Conservation (phyloP, 2,797 vertebrate species). For the Sarcophilus harrisii region DNA sequence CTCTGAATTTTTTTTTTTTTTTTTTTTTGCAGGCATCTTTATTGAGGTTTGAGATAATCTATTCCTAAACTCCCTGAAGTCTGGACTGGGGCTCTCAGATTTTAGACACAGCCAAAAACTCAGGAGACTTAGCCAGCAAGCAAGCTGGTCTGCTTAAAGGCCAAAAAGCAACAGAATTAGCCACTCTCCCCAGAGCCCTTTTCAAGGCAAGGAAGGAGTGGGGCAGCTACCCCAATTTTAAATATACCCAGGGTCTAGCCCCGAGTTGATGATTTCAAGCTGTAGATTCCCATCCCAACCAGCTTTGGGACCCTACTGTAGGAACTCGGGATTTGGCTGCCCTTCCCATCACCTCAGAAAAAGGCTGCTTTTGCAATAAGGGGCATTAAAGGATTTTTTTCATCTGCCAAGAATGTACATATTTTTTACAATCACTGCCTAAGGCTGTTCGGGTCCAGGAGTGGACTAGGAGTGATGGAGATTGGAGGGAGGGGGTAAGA, state of each 20-base stretch:
- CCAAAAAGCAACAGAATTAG: not conserved
- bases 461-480: constrained; percentile 55
- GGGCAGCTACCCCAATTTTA: constrained; percentile 74
- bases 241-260: constrained; percentile 70
- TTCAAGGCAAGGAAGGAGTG: constrained; percentile 57
- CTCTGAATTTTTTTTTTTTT: not conserved
- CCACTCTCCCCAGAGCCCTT: not conserved
- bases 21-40: not conserved
- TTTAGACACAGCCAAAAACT: not conserved
- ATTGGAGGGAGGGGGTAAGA: too few species aligned
- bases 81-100: not conserved
- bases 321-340: constrained; percentile 92
- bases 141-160: constrained; percentile 1
- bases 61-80: not conserved
- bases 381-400: constrained; percentile 76
- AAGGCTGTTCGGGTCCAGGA: constrained; percentile 67
- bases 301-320: constrained; percentile 84
- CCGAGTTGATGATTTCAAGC: not conserved
- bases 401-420: constrained; percentile 79
- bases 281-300: constrained; percentile 80
- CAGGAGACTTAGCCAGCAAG: not conserved
- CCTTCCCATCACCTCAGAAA: constrained; percentile 90
- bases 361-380: constrained; percentile 83
- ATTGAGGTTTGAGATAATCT: not conserved
- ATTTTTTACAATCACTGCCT: constrained; percentile 75